Base-by-base conservation (phyloP, 2,113 vertebrate species). In the Gymnocephalus cernua region DNA sequence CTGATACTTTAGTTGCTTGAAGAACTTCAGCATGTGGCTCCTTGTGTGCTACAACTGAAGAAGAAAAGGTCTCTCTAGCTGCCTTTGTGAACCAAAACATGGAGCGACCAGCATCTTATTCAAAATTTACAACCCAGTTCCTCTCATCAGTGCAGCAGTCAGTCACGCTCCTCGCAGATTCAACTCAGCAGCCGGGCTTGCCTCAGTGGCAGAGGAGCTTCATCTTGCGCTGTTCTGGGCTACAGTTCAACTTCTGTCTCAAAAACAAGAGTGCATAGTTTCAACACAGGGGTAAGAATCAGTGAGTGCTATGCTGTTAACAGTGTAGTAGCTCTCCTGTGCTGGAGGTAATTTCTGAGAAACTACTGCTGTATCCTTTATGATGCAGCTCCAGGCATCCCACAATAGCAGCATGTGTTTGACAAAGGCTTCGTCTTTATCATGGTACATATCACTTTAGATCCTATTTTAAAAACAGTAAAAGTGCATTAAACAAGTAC, bases 121-220 rank as follows among this genome's bases (percentile, higher is more conserved):
- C 27, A 77, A 69, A 62, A 59, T 83, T 64, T 62, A 77, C 59
- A 71, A 67, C 65, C 35, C 70, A 54, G 58, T 66, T 50, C 61
- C 61, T 47, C 65, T 77, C 79, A 74, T 83, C 81, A 68, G 58
- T 44, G 76, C 79, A 65, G 53, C 73, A 74, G 63, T 83, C 51
- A 8, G 50, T 67, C 41, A 1, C 16, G 47, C 59, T 56, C 19
- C 72, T 77, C 12, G 2, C 38, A 71, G 66, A 61, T 51, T 47
- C 16, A 58, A 47, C 88, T 70, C 77, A 32, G 84, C 66, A 38
- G 47, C 21, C 50, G 6, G 54, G 45, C 35, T 54, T 44, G 47
- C 81, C 70, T 82, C 79, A 12, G 83, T 21, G 1, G 44, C 57
- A 21, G 19, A 35, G 59, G 48, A 82, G 27, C 80, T 79, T 82